Conservation (phyloP, 1,140 invertebrate species). For the Solenopsis fugax region DNA sequence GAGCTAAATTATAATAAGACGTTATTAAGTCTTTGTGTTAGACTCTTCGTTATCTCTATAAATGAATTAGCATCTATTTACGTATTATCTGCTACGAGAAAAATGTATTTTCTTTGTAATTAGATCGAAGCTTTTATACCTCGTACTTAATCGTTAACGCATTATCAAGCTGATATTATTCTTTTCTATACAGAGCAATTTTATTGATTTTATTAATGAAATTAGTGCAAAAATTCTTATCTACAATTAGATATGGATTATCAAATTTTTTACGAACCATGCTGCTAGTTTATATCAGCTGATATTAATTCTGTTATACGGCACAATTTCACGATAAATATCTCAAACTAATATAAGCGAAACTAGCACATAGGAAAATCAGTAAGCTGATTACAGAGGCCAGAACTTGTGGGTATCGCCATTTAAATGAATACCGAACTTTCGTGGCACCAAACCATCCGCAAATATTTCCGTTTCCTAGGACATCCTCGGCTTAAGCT, state of each 20-base stretch:
- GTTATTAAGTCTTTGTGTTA: neutral
- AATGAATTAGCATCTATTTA: neutral
- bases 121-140: slow-evolving; percentile 17
- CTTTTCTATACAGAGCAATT: neutral
- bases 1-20: neutral
- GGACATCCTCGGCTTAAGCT: slow-evolving; percentile 59
- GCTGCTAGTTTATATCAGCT: neutral
- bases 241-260: slow-evolving; percentile 14
- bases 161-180: slow-evolving; percentile 3
- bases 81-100: neutral
- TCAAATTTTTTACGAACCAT: neutral
- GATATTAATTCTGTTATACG: slow-evolving; percentile 22
- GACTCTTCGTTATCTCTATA: neutral
- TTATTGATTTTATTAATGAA: too few species aligned
- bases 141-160: neutral
- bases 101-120: slow-evolving; percentile 10
- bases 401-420: slow-evolving; percentile 65
- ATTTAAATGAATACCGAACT: slow-evolving; percentile 68
- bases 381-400: slow-evolving; percentile 66
- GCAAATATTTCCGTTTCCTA: slow-evolving; percentile 77
- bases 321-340: slow-evolving; percentile 15
- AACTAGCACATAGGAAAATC: slow-evolving; percentile 41
- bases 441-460: slow-evolving; percentile 58
- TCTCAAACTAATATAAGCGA: slow-evolving; percentile 16
- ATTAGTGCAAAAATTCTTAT: neutral